Conservation (phyloP, 2,113 vertebrate species). For the Colius striatus region DNA sequence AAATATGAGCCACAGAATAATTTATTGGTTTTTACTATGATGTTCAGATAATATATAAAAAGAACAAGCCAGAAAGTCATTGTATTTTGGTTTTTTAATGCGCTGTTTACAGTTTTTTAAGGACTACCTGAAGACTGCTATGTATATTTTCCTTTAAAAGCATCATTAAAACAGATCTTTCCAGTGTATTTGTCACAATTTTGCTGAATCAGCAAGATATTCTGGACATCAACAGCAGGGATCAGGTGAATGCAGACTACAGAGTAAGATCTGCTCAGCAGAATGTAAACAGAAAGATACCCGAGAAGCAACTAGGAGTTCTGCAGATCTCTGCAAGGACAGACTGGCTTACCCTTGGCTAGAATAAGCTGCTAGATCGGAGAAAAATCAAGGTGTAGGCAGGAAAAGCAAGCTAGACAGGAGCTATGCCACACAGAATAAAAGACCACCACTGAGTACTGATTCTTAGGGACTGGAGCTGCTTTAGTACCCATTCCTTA, state of each 20-base stretch:
- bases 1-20: neutral
- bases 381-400: neutral
- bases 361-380: neutral
- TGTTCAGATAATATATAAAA: neutral
- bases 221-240: neutral
- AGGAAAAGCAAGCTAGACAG: neutral
- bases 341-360: too few relatives aligned
- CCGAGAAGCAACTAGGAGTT: too few relatives aligned
- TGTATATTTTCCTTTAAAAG: neutral
- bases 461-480: neutral
- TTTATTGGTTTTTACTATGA: neutral
- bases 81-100: neutral
- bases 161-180: neutral
- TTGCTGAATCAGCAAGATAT: neutral
- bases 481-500: neutral
- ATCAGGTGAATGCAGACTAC: neutral
- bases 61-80: neutral
- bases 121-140: neutral
- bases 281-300: too few relatives aligned
- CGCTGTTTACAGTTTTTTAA: neutral
- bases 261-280: too few relatives aligned
- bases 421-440: neutral
- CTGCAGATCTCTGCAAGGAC: too few relatives aligned
- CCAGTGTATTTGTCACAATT: neutral
- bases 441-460: neutral